Base-by-base conservation (phyloP, 2,113 vertebrate genomes). In the Cromileptes altivelis region DNA sequence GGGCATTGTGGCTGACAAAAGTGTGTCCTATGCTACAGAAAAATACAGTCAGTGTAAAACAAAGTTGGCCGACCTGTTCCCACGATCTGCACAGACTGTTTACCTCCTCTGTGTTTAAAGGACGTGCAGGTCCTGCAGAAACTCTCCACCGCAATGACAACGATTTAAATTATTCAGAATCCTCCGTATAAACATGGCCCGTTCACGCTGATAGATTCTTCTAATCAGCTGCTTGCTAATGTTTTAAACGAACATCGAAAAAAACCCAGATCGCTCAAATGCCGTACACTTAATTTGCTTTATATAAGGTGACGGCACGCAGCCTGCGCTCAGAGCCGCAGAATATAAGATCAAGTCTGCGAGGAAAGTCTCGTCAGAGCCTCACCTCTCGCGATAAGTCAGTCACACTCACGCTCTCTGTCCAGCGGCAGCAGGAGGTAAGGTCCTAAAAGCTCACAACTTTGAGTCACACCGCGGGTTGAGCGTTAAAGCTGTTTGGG, bases 401-500 rank as follows among this genome's bases (percentile, higher is more conserved):
- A 0, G 0, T 4, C 18, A 1, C 14, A 0, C 80, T 82, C 55
- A 10, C 53, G 30, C 7, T 40, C 2, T 71, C 56, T 45, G 69
- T 45, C 56, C 30, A 27, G 0, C 45, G 33, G 3, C 3, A n/a
- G 23, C 3, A 15, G 49, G 91, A 91, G 95, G 95, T 96, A 95
- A 96, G 95, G 95, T 96, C 96, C 95, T 95, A 82, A 91, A 95
- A 96, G 95, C 89, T 93, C 85, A 84, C 82, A 88, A 90, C 56
- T 85, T 67, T 18, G 49, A 81, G 76, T 84, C 65, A 40, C 68
- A 12, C 25, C 21, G 53, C 13, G 30, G 69, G 33, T 65, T 61
- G n/a, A 17, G 18, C 1, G 1, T 25, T 4, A 0, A 3, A 3
- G 6, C 4, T 1, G 2, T 10, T 11, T 5, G 23, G 45, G 18